Percentiles rank a stretch among this genome's conserved stretches.
Conservation (phyloP, 2,888 invertebrate genomes). For the Polyommatus iphigenia region DNA sequence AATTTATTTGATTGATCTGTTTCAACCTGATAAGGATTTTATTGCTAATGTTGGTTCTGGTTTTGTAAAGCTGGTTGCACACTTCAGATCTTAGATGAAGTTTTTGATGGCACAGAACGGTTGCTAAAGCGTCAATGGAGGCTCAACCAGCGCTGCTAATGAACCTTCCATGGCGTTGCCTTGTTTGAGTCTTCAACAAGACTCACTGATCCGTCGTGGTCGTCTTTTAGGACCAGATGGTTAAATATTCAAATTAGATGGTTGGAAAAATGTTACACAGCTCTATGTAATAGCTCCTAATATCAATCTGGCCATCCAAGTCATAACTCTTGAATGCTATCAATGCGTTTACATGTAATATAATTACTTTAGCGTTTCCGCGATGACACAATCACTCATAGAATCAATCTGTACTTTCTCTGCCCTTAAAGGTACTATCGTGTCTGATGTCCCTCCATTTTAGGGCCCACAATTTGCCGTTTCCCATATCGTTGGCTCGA, state of each 20-base stretch:
- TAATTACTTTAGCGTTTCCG: constrained; percentile 25
- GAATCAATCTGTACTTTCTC: constrained; percentile 63
- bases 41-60: constrained; percentile 15
- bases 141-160: not conserved
- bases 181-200: no score
- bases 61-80: not conserved
- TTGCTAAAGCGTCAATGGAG: not conserved
- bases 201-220: no score
- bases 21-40: constrained; percentile 21
- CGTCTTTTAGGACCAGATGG: no score
- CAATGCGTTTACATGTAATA: constrained; percentile 25
- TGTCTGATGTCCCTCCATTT: constrained; percentile 56
- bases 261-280: no score
- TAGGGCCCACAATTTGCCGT: constrained; percentile 56
- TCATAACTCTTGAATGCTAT: not conserved
- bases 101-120: not conserved
- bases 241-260: no score
- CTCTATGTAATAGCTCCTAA: no score
- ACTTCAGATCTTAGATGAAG: not conserved
- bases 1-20: constrained; percentile 28
- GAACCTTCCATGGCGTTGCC: not conserved
- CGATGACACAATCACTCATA: constrained; percentile 45
- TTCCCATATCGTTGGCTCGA: constrained; percentile 41
- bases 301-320: not conserved
- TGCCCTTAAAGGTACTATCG: constrained; percentile 51